Evolutionary conservation across 1,140 invertebrate species (phyloP), one percentile per base, ranked within the genome.

Genomic region (Heliconius eleuchia): DNA sequence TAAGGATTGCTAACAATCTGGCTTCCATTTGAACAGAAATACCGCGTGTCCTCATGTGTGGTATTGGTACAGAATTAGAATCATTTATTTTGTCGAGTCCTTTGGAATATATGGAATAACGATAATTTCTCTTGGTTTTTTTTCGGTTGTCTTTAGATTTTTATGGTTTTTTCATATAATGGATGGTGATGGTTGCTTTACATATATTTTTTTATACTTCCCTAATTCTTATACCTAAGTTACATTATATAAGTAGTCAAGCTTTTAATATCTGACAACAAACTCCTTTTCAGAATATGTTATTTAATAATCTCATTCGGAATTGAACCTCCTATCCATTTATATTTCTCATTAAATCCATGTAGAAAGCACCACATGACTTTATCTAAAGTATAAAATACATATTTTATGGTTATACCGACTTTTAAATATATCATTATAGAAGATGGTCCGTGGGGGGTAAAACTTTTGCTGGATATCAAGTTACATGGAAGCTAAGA

Each of bases 41-140:
- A 85, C 79, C 80, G 73, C 46, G 13, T 83, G 83, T 86, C 79
- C 73, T 81, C 85, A 86, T 85, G 82, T 86, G 85, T 86, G 85
- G 85, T 79, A 74, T n/a, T 71, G 60, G 11, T 79, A 79, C 78
- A 6, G 73, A 79, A 46, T 79, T 75, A 79, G 78, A 79, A 71
- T 79, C 23, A 73, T 79, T 79, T 79, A 75, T 74, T 79, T 75
- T 71, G 30, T 52, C 27, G 30, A 30, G 27, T 66, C 23, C 60
- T 66, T 66, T 30, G 60, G 11, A 30, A 23, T 57, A 57, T 52
- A 52, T 0, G 50, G 50, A 66, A 16, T 46, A 30, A 30, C 0
- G 8, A 66, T 30, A 66, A 37, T 66, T 66, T 30, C 30, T 23
- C n/a, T 6, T 60, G 6, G 7, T 60, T 42, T 42, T 42, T 9